These are phyloP conservation scores for Drosophila neonasuta DNA, from an alignment of 2,888 invertebrate genomes.

Conservation along the genomic window DNA sequence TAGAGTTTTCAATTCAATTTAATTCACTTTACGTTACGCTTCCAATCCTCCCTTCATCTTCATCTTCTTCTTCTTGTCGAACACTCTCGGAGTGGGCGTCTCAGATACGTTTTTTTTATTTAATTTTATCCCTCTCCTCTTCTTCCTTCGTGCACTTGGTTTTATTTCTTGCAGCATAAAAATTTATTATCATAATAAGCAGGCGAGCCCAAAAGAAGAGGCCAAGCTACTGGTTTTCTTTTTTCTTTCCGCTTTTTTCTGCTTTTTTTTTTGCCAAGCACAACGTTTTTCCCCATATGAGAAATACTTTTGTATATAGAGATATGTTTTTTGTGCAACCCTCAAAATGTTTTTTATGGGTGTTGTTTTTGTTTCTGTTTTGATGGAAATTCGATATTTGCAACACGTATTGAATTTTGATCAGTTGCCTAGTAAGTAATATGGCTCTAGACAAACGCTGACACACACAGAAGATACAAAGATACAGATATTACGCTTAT, in stretches of 20 bases:
- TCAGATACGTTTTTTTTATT: conserved; percentile 64
- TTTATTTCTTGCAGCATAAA: conserved; percentile 72
- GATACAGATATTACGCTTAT: conserved; percentile 16
- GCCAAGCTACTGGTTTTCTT: conserved; percentile 39
- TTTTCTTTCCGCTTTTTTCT: no score
- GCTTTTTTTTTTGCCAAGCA: neutral
- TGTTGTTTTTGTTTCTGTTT: conserved; percentile 67
- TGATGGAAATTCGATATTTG: conserved; percentile 78
- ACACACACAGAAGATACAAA: conserved; percentile 16
- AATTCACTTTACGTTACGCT: conserved; percentile 64
- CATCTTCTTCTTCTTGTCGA: no score
- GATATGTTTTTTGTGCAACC: conserved; percentile 51
- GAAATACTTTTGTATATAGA: conserved; percentile 20
- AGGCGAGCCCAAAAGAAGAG: conserved; percentile 47
- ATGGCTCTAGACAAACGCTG: conserved; percentile 34
- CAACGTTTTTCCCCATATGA: conserved; percentile 21
- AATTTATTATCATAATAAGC: conserved; percentile 77
- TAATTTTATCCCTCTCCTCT: conserved; percentile 42
- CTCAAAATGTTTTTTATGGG: conserved; percentile 70
- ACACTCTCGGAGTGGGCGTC: conserved; percentile 35
- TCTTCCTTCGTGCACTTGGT: conserved; percentile 51
- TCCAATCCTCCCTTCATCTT: neutral
- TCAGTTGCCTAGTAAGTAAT: conserved; percentile 69
- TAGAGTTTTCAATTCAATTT: conserved; percentile 76
- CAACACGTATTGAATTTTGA: conserved; percentile 77